phyloP scores from a whole-genome alignment of 2,113 vertebrate genomes.

The Phylloscopus whistleri region DNA sequence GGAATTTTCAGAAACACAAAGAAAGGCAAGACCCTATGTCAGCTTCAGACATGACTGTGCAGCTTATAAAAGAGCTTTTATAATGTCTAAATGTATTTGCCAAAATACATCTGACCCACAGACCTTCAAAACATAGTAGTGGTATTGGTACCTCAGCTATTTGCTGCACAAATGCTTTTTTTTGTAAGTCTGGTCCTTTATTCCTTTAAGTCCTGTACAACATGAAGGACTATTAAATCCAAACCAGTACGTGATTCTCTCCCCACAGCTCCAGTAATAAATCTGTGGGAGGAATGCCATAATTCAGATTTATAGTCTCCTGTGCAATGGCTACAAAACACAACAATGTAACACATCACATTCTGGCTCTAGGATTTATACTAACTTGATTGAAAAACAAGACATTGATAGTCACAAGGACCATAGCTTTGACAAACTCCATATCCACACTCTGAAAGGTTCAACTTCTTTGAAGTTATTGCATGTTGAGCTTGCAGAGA shows the following conservation, averaged over 20 bases:
- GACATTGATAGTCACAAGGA: background rate
- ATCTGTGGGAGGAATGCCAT: background rate
- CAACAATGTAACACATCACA: background rate
- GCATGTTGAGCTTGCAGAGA: background rate
- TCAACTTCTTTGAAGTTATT: background rate
- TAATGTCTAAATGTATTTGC: background rate
- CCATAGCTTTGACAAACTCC: background rate
- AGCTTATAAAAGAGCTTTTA: background rate
- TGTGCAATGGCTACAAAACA: background rate
- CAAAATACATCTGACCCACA: background rate
- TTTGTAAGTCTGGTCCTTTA: background rate
- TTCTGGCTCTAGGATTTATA: background rate
- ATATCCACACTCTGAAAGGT: background rate
- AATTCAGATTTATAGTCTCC: background rate
- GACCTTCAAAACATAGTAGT: background rate
- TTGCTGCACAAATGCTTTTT: background rate
- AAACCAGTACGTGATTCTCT: background rate
- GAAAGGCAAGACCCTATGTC: background rate
- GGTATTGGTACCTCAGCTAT: background rate
- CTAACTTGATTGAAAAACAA: background rate
- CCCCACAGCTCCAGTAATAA: background rate
- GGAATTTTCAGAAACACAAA: background rate
- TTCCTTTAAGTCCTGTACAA: background rate
- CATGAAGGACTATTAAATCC: background rate
- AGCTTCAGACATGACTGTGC: background rate